A percentile compares a stretch with the other conserved stretches of the same genome.
These are phyloP conservation scores for Varanus komodoensis DNA, from an alignment of 2,113 vertebrate species.

Conservation along the genomic window DNA sequence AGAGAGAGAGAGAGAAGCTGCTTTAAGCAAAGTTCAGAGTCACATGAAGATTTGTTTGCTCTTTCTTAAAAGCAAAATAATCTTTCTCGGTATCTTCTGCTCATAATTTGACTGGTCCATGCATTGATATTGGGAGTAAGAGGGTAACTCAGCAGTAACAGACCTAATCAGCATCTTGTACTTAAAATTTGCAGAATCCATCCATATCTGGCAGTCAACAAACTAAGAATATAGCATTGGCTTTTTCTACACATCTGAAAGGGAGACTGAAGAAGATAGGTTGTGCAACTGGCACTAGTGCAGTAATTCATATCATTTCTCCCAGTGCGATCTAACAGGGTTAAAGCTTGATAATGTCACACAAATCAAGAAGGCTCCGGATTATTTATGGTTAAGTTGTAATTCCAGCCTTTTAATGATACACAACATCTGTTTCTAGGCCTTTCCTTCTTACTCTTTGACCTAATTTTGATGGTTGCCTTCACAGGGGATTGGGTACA, in stretches of 20 bases:
- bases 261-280: not conserved
- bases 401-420: conserved; percentile 6
- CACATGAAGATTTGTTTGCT: not conserved
- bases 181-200: not conserved
- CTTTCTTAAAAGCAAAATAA: not conserved
- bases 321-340: not conserved
- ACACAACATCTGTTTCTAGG: not conserved
- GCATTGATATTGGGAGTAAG: not conserved
- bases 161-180: not conserved
- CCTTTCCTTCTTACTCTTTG: not conserved
- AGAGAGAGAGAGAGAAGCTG: not conserved
- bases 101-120: not conserved
- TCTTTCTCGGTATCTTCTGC: not conserved
- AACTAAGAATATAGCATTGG: not conserved
- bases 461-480: not conserved
- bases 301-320: not conserved
- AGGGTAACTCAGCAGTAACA: not conserved
- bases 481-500: not conserved
- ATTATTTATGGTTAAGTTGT: not conserved
- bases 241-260: not conserved
- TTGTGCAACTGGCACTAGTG: not conserved
- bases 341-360: not conserved
- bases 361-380: not conserved
- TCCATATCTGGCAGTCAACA: too few relatives aligned
- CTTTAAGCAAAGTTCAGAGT: not conserved